Base-by-base conservation (phyloP, 2,797 vertebrate genomes). In the Sebastes paucispinis region DNA sequence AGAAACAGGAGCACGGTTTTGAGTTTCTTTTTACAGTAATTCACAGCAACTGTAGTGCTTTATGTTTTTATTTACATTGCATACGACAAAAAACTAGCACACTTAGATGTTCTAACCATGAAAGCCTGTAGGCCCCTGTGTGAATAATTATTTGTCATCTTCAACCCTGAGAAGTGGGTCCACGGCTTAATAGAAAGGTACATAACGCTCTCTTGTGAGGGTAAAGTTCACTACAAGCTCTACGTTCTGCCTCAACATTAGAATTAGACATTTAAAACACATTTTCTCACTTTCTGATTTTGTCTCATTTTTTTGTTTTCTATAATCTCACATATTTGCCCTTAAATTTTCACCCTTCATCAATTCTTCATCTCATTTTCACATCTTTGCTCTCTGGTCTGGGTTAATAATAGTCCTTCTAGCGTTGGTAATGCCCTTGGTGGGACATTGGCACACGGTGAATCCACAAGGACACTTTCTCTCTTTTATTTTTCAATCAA, bases 371-470 rank as follows among this genome's bases (percentile, higher is more conserved):
- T 80, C n/a, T 83, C 22, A 70, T 29, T 11, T 65, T 72, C 57
- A 62, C 22, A 34, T 80, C 16, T 67, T 29, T 79, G 36, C 52
- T 67, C 39, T 66, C 70, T 34, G 29, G 32, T 74, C 52, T 39
- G 2, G 20, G 60, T 55, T 77, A 27, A 79, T 75, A 69, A 86
- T 77, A 70, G 72, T 71, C 20, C 27, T 67, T 85, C 63, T 64
- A 68, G 66, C 22, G 68, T 83, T 74, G 25, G 31, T 70, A 66
- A 84, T 25, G 29, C 39, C 79, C 73, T 54, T 5, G 13, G 22
- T 65, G 31, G 77, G 31, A 47, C 16, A n/a, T 80, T 91, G 90
- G 91, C 91, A 91, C 81, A 79, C 4, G 50, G 27, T 81, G 34
- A 83, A 84, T 76, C 65, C 57, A 84, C 43, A 79, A 82, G n/a